Base-by-base conservation (phyloP, 2,113 vertebrate genomes). In the Malurus alboscapulatus region DNA sequence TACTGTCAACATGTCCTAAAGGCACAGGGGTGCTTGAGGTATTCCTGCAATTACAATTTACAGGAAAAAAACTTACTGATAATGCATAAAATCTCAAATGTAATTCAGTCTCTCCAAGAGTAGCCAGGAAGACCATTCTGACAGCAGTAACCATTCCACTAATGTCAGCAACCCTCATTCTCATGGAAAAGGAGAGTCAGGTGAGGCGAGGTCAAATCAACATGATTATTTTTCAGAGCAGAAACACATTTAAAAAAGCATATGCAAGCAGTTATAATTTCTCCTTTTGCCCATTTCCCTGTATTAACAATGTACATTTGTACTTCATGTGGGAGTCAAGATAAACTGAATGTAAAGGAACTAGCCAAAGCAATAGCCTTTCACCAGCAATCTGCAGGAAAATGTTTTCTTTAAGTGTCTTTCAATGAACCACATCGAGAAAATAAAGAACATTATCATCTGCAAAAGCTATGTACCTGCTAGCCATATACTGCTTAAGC, bases 41-140 rank as follows among this genome's bases (percentile, higher is more conserved):
- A 68, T 69, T 83, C 38, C 78, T 90, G 87, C 81, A 96, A 87
- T 29, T 85, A 77, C 82, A 85, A 85, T 89, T 85, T 79, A 48
- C 26, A n/a, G 40, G 34, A 12, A 69, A 73, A 17, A 90, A 44
- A 72, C 6, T 21, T 50, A 40, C 27, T 54, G 66, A 61, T 78
- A 69, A 72, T 67, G 81, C 65, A 75, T 73, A 85, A 87, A 89
- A 82, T 61, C 71, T 81, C 62, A 38, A 32, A 50, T 68, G 40
- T 32, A 61, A 71, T 84, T 87, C 69, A 67, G 53, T 22, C 62
- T 84, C 74, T 45, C 50, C 17, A 61, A 51, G 48, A 78, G 42
- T 8, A 25, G 61, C 74, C 66, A 84, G 48, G 53, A 78, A 63
- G 50, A 17, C 25, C 69, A n/a, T 78, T 87, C 34, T 66, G 44